Percentiles rank a stretch among this genome's conserved stretches.
phyloP scores from a whole-genome alignment of 2,113 vertebrate species.

The Haemorhous mexicanus region DNA sequence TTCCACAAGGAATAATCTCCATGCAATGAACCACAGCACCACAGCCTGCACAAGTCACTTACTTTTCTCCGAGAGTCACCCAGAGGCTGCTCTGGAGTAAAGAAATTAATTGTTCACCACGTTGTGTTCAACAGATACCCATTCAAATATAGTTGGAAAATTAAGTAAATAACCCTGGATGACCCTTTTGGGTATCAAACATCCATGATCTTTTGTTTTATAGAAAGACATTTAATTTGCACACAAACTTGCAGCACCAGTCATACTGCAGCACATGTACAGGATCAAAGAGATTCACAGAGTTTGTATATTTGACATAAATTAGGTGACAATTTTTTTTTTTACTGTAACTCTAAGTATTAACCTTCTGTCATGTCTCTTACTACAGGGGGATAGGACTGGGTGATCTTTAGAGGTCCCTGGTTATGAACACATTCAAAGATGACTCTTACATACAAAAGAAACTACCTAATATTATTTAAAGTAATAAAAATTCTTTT shows the following conservation, averaged over 20 bases:
- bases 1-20: slow-evolving; percentile 66
- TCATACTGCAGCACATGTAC: not conserved
- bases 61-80: slow-evolving; percentile 97
- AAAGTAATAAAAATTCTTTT: not conserved
- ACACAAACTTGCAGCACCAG: not conserved
- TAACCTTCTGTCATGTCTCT: not conserved
- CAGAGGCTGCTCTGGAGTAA: slow-evolving; percentile 96
- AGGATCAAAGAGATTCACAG: not conserved
- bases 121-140: slow-evolving; percentile 64
- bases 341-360: not conserved
- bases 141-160: slow-evolving; percentile 49
- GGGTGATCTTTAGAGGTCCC: not conserved
- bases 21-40: slow-evolving; percentile 84
- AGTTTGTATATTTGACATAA: not conserved
- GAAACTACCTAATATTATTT: not conserved
- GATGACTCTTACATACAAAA: not conserved
- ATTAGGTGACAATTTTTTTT: not conserved
- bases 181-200: not conserved
- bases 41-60: slow-evolving; percentile 82
- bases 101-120: slow-evolving; percentile 82
- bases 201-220: not conserved
- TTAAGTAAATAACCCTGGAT: not conserved
- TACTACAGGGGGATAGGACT: not conserved
- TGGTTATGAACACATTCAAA: not conserved
- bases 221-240: not conserved